Conservation (phyloP, 2,113 vertebrate genomes). For the Chelonoidis abingdonii region DNA sequence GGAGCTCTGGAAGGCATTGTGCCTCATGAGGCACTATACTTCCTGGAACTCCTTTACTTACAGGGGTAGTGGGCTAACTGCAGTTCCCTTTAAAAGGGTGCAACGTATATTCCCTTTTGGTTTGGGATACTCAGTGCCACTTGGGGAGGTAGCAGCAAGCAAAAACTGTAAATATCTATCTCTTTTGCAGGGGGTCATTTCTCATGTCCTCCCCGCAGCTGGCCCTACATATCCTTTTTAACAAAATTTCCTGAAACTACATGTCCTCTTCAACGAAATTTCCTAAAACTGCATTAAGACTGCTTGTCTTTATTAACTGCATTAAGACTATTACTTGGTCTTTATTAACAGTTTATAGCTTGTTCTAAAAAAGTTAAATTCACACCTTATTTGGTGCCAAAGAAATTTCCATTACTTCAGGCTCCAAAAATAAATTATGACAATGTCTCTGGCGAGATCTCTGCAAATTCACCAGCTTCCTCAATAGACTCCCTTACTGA, state of each 20-base stretch:
- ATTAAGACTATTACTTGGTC: not conserved
- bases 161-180: not conserved
- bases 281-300: not conserved
- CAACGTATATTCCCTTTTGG: not conserved
- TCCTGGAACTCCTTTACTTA: not conserved
- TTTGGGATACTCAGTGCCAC: not conserved
- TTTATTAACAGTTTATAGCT: not conserved
- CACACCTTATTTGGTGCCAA: not conserved
- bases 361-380: not conserved
- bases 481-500: not conserved
- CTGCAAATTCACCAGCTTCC: not conserved
- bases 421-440: not conserved
- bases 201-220: not conserved
- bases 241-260: not conserved
- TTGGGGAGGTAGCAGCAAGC: not conserved
- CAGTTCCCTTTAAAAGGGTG: not conserved
- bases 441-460: too few species aligned
- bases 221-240: not conserved
- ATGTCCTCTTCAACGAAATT: not conserved
- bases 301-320: not conserved
- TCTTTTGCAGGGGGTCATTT: not conserved
- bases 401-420: not conserved
- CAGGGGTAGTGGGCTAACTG: not conserved
- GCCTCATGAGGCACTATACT: not conserved
- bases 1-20: not conserved